Evolutionary conservation across 1,140 invertebrate genomes (phyloP).

Genomic region (Colletes latitarsis): DNA sequence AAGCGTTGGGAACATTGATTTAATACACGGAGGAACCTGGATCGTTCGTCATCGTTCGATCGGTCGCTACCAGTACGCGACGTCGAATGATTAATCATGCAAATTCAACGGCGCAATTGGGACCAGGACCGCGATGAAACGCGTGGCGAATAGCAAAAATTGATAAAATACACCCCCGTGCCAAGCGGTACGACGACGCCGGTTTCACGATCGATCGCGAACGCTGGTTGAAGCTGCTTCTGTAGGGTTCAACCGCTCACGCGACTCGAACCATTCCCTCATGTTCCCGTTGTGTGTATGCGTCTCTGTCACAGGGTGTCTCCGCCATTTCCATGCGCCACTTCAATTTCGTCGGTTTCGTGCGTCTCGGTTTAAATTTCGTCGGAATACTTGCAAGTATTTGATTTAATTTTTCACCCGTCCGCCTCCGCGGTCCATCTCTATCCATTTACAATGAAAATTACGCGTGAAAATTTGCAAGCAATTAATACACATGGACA

Average conservation of each 20-base stretch:
- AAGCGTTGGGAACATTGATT: too few relatives aligned
- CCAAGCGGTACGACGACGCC: conserved; percentile 48
- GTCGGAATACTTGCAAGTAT: not conserved
- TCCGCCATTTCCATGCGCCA: conserved; percentile 61
- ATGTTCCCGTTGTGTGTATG: conserved; percentile 20
- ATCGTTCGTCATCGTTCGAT: conserved; percentile 56
- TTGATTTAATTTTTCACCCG: too few relatives aligned
- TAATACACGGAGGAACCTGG: too few relatives aligned
- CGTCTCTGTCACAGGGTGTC: conserved; percentile 62
- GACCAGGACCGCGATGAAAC: conserved; percentile 41
- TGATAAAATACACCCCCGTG: conserved; percentile 60
- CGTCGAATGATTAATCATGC: conserved; percentile 64
- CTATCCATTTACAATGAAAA: too few relatives aligned
- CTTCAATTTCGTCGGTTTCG: conserved; percentile 61
- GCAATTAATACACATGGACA: too few relatives aligned
- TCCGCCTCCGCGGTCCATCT: too few relatives aligned
- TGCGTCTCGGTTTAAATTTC: conserved; percentile 58
- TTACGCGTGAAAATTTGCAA: too few relatives aligned
- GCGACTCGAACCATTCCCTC: conserved; percentile 38
- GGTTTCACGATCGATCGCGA: conserved; percentile 54
- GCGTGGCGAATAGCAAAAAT: conserved; percentile 52
- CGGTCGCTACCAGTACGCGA: conserved; percentile 54
- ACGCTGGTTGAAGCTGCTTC: conserved; percentile 12
- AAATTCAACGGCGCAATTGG: conserved; percentile 49
- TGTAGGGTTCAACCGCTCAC: conserved; percentile 45